Base-by-base conservation (phyloP, 2,113 vertebrate genomes). In the Felis chaus region DNA sequence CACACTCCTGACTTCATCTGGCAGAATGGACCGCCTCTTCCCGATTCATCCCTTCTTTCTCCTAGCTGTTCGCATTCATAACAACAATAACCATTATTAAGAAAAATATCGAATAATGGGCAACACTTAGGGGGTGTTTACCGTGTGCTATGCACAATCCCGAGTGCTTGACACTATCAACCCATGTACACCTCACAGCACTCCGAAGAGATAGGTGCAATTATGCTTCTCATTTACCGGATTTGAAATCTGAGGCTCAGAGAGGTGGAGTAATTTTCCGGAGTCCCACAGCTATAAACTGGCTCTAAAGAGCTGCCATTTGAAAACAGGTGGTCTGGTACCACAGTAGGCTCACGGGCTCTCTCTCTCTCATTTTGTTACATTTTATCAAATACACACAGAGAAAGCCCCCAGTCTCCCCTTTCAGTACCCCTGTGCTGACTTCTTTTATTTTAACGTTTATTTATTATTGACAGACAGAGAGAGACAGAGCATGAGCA, bases 211-310 rank as follows among this genome's bases (percentile, higher is more conserved):
- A 2, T 9, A 27, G 25, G 18, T 14, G 16, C 29, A 4, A 31
- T 50, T 50, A 65, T 36, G n/a, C 23, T 63, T 87, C 12, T 94
- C 92, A 9, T 57, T 74, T 55, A 82, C 36, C 33, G 53, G 27
- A 89, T n/a, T 76, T 68, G 79, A 96, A 95, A 86, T 76, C 29
- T 63, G 68, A 95, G 80, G 57, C 39, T 71, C 50, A 93, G 41
- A 69, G 11, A 80, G 27, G 45, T 45, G 82, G 57, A 36, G 6
- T 87, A 55, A 90, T 78, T 88, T 86, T 9, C 25, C 68, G 84
- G 36, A 12, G 21, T 53, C 69, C 78, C 69, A 65, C 10, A 87
- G 61, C 19, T 83, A 76, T 78, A 39, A 91, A 89, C 39, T 91
- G 41, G 86, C 69, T 45, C 23, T 6, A 41, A 53, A 83, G 86